A percentile compares a stretch with the other conserved stretches of the same genome.
Conservation (phyloP, 2,113 vertebrate genomes). For the Ammospiza nelsoni region DNA sequence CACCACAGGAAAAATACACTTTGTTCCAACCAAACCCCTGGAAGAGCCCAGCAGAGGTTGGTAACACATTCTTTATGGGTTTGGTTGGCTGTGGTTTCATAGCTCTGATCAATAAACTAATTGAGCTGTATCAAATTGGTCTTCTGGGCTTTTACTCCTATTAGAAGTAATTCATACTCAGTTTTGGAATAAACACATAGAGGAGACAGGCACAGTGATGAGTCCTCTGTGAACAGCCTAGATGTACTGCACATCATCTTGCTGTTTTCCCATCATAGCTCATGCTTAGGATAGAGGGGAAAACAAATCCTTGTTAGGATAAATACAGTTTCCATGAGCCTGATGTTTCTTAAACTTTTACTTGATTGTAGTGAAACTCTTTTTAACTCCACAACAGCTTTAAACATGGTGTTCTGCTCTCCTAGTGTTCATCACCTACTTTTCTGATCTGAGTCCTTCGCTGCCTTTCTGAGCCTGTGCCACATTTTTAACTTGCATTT, state of each 20-base stretch:
- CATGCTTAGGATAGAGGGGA: neutral
- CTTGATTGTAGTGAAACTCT: neutral
- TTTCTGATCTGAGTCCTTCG: neutral
- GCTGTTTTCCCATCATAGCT: neutral
- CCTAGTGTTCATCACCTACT: neutral
- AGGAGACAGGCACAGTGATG: neutral
- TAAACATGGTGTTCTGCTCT: neutral
- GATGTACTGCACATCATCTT: neutral
- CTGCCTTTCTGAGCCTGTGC: neutral
- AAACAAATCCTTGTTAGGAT: neutral
- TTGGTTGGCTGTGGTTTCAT: slow-evolving; percentile 18
- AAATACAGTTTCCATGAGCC: neutral
- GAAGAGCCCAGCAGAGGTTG: neutral
- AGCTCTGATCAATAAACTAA: slow-evolving; percentile 55
- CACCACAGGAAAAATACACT: neutral
- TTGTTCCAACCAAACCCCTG: neutral
- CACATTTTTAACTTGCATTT: neutral
- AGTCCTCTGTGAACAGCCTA: neutral
- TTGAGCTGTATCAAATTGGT: slow-evolving; percentile 31
- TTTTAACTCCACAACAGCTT: neutral
- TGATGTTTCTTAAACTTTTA: neutral
- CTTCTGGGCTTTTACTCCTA: slow-evolving; percentile 34
- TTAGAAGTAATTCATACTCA: slow-evolving; percentile 16
- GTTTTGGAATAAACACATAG: neutral
- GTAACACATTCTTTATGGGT: neutral